These are phyloP conservation scores for Poeciliopsis occidentalis DNA, from an alignment of 2,113 vertebrate species.

Conservation along the genomic window DNA sequence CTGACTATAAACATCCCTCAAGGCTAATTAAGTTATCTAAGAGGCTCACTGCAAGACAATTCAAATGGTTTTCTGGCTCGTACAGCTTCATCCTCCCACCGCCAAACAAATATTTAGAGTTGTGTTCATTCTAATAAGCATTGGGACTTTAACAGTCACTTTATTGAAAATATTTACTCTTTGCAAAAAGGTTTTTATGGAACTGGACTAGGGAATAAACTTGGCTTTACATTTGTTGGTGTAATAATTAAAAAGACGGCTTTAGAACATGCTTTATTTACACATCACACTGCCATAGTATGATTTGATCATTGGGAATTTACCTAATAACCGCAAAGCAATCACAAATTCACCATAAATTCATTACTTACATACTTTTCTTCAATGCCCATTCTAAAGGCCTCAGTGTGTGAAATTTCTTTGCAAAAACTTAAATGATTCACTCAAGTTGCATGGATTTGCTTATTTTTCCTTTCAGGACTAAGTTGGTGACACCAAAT, in stretches of 20 bases:
- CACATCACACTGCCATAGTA: too few species aligned
- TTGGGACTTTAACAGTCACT: neutral
- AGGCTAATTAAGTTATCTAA: constrained; percentile 2
- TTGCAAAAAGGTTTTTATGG: neutral
- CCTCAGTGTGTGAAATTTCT: neutral
- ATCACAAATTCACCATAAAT: neutral
- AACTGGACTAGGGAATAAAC: neutral
- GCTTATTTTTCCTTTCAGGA: neutral
- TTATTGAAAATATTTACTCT: neutral
- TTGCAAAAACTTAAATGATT: neutral
- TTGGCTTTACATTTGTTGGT: neutral
- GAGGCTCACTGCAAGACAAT: neutral
- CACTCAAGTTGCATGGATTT: neutral
- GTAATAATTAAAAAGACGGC: neutral
- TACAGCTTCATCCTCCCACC: neutral
- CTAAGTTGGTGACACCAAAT: neutral
- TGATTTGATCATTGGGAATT: too few species aligned
- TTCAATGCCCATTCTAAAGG: neutral
- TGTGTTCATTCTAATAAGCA: neutral
- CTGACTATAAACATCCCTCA: neutral
- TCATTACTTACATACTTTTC: neutral
- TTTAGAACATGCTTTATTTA: too few species aligned
- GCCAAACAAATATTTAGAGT: neutral
- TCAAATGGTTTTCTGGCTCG: neutral
- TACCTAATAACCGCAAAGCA: neutral